Evolutionary conservation across 2,888 invertebrate genomes (phyloP), one percentile per base, ranked within the genome.

Genomic region (Alviniconcha strummeri): DNA sequence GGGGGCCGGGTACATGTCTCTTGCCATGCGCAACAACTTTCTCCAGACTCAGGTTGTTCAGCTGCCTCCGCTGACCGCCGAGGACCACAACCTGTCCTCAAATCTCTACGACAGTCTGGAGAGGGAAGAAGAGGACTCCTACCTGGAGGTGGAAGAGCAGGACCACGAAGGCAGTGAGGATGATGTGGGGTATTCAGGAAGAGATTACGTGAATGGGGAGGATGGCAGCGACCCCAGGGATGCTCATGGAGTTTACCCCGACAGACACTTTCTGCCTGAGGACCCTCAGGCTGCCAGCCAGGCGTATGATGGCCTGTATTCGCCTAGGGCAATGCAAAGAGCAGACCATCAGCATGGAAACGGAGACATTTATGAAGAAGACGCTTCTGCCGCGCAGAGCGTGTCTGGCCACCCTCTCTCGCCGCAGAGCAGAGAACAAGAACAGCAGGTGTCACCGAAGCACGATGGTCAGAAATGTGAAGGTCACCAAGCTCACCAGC

Each of bases 51-150:
- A 84, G 55, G 81, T 86, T 80, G 77, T 84, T 19, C 85, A 85
- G 79, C 11, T 85, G 57, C 84, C 87, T 36, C 82, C 84, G 15
- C 79, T 85, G 55, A 71, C 57, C 55, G 84, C 82, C 54, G 87
- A 86, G 17, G 84, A 84, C 54, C 67, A 17, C 55, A 85, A 74
- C 8, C 19, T 64, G 8, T 83, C 85, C 13, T 81, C 85, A 9
- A 81, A 86, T 72, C 72, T 88, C 19, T 88, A 86, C 78, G 88
- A 88, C 81, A 88, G 88, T 76, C 74, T 88, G 71, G 88, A 88
- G 60, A 86, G 86, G 76, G 84, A 85, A n/a, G 85, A 85, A 19
- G 81, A 83, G 11, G 80, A 82, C 17, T 57, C 69, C 17, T 77
- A 83, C 67, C 60, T 57, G 55, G 77, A 77, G 4, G 67, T 19